These are phyloP conservation scores for Dicaeum eximium DNA, from an alignment of 2,113 vertebrate genomes.

Conservation along the genomic window DNA sequence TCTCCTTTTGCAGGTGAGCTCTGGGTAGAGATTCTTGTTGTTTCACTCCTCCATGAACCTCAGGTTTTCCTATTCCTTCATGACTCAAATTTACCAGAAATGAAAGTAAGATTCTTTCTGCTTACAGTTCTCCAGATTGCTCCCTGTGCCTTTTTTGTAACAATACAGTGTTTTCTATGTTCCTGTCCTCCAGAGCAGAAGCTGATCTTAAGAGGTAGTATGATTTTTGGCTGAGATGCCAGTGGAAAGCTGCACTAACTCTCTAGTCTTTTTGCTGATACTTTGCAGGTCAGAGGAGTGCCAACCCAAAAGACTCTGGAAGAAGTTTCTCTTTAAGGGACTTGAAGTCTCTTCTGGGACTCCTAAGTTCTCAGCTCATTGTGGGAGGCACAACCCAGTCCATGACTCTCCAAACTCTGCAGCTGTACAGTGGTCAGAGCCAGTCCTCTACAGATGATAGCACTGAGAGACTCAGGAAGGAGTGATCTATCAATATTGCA, in stretches of 20 bases:
- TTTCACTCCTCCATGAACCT: not conserved
- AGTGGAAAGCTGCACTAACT: not conserved
- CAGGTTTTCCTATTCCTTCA: not conserved
- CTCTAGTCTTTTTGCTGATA: not conserved
- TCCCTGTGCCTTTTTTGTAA: not conserved
- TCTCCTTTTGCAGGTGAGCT: not conserved
- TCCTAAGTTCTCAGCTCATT: not conserved
- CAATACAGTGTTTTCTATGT: not conserved
- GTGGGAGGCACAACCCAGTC: too few relatives aligned
- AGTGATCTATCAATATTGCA: not conserved
- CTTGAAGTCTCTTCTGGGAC: not conserved
- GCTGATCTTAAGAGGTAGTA: not conserved
- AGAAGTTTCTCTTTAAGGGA: not conserved
- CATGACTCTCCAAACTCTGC: too few relatives aligned
- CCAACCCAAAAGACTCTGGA: not conserved
- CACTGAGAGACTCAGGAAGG: not conserved
- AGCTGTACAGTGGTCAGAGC: not conserved
- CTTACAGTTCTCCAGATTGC: not conserved
- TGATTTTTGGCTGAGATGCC: not conserved
- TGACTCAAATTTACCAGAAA: not conserved
- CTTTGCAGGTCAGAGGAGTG: not conserved
- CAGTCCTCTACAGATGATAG: not conserved
- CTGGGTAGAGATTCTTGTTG: not conserved
- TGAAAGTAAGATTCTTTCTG: not conserved
- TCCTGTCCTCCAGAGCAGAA: not conserved